Evolutionary conservation across 2,888 invertebrate genomes (phyloP), one percentile per base, ranked within the genome.

Genomic region (Polydrusus tereticollis): DNA sequence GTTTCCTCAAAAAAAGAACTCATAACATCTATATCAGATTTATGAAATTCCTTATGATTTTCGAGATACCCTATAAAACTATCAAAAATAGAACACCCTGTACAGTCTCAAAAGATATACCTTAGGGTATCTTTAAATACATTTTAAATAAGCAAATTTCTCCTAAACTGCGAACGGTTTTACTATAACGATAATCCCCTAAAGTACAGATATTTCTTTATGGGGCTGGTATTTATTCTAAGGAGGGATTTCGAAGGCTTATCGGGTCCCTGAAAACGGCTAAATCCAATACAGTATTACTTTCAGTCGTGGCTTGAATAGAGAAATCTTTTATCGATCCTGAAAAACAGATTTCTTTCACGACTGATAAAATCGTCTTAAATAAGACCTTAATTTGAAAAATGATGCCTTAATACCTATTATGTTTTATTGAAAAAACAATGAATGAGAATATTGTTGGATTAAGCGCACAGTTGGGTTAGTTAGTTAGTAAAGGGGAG

Each of bases 181-280:
- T 75, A 77, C 77, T 82, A 82, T 82, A 80, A 77, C 78, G 78
- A 77, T 82, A 83, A 83, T 83, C 82, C 82, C 76, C 72, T 77
- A 78, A 80, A 81, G 81, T 77, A 77, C 82, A 82, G 82, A 82
- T 83, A 81, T 62, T 57, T 78, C 80, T 81, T 80, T 79, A 82
- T 81, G 79, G 81, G 79, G 80, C 69, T 74, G 78, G 82, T 83
- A 83, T 83, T 83, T 83, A 83, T 83, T 80, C 83, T 78, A 77
- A 77, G 78, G 76, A 78, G 79, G 83, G 80, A 82, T 83, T 83
- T 68, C 57, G 36, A 77, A 76, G 69, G 82, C 82, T 83, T 83
- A 83, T 83, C 83, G 81, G 80, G 73, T 77, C 79, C 78, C 80
- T 81, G 82, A 83, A 84, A 83, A 80, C 79, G 80, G 77, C 77